A percentile compares a stretch with the other conserved stretches of the same genome.
Evolutionary conservation across 2,113 vertebrate genomes (phyloP).

Genomic region (Varanus komodoensis): DNA sequence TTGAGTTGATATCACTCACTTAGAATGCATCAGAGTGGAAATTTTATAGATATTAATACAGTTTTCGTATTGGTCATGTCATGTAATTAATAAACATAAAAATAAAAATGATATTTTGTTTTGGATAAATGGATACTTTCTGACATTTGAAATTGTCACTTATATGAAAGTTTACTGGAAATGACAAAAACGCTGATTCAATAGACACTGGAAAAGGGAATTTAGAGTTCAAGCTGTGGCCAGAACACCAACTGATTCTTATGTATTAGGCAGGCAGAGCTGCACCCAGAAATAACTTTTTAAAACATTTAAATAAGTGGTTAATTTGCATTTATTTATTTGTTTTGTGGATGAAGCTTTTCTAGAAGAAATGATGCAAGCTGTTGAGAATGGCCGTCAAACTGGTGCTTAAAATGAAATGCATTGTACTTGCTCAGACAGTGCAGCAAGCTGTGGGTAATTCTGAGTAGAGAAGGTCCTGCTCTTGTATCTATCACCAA

Average conservation of each 20-base stretch:
- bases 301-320: too few relatives aligned
- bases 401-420: background rate
- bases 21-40: constrained; percentile 18
- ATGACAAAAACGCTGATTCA: too few relatives aligned
- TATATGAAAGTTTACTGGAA: background rate
- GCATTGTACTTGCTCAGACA: background rate
- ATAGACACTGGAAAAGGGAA: too few relatives aligned
- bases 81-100: background rate
- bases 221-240: background rate
- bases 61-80: too few relatives aligned
- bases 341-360: too few relatives aligned
- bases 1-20: constrained; percentile 25
- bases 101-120: constrained; percentile 13
- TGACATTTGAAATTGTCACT: background rate
- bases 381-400: background rate
- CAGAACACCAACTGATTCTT: background rate
- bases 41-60: constrained; percentile 37
- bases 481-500: too few relatives aligned
- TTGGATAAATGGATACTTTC: constrained; percentile 43
- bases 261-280: too few relatives aligned
- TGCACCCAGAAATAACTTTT: too few relatives aligned
- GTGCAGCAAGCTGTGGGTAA: background rate
- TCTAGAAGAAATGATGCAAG: background rate
- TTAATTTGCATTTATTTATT: too few relatives aligned
- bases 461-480: background rate